Evolutionary conservation across 2,888 invertebrate genomes (phyloP).

Genomic region (Oligia latruncula): DNA sequence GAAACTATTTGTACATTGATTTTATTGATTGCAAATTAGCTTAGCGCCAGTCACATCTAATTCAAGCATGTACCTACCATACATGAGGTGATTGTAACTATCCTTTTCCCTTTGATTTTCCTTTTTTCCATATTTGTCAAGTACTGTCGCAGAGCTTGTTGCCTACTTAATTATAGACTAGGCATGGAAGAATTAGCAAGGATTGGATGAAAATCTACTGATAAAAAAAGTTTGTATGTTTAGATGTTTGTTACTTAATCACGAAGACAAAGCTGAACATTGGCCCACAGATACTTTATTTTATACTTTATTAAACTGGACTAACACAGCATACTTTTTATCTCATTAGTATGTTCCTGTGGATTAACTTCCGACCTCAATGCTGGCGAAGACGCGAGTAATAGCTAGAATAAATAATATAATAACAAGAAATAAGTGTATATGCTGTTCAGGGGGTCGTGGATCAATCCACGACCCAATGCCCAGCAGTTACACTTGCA

Average conservation of each 20-base stretch:
- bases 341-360: no score
- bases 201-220: background rate
- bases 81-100: background rate
- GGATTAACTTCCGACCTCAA: no score
- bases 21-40: background rate
- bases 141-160: background rate
- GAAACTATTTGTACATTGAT: background rate
- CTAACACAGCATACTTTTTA: no score
- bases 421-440: no score
- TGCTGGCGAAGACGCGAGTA: no score
- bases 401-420: no score
- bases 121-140: slow-evolving; percentile 4
- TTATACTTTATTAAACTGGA: no score
- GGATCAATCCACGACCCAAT: background rate
- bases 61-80: background rate
- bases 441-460: no score
- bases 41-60: no score
- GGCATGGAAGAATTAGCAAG: background rate
- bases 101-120: slow-evolving; percentile 3
- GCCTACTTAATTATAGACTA: background rate
- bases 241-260: background rate
- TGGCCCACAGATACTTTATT: no score
- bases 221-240: background rate
- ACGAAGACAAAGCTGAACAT: no score
- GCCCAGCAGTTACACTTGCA: background rate